A percentile compares a stretch with the other conserved stretches of the same genome.
phyloP scores from a whole-genome alignment of 2,888 invertebrate genomes.

The Incurvaria masculella region DNA sequence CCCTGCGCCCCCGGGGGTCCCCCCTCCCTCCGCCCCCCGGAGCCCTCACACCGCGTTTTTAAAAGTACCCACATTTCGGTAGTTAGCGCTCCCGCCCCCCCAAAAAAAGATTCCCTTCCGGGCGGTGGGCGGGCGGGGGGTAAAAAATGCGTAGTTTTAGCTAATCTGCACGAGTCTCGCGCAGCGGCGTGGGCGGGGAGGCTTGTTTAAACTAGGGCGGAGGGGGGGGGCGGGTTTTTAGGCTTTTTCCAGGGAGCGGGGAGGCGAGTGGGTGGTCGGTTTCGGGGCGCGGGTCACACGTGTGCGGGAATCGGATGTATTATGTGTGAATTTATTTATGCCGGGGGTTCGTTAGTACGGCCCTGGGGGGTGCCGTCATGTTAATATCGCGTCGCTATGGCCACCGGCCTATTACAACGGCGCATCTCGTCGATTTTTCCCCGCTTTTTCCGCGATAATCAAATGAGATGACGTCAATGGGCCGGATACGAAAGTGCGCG shows the following conservation, averaged over 20 bases:
- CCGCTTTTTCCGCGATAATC: conserved; percentile 57
- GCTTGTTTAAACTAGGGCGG: conserved; percentile 24
- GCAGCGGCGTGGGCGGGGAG: conserved; percentile 25
- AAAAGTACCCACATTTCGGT: conserved; percentile 42
- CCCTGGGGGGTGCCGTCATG: conserved; percentile 23
- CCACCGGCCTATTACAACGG: conserved; percentile 51
- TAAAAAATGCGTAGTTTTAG: conserved; percentile 67
- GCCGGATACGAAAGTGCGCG: too few relatives aligned
- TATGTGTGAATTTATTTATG: conserved; percentile 55
- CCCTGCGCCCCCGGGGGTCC: conserved; percentile 14
- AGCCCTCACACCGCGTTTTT: conserved; percentile 17
- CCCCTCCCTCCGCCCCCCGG: conserved; percentile 13
- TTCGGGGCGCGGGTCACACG: conserved; percentile 27
- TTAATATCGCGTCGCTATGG: conserved; percentile 51
- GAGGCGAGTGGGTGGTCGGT: conserved; percentile 20
- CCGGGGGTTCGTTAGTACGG: conserved; percentile 17
- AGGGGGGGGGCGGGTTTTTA: conserved; percentile 37
- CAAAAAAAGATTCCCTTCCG: conserved; percentile 33
- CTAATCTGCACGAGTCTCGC: conserved; percentile 55
- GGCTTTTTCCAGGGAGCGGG: conserved; percentile 47
- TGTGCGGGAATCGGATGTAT: conserved; percentile 46
- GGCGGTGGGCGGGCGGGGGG: conserved; percentile 33
- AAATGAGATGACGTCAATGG: conserved; percentile 40
- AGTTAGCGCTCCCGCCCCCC: conserved; percentile 36
- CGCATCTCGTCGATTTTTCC: conserved; percentile 53